Base-by-base conservation (phyloP, 1,140 invertebrate species). In the Atta cephalotes region DNA sequence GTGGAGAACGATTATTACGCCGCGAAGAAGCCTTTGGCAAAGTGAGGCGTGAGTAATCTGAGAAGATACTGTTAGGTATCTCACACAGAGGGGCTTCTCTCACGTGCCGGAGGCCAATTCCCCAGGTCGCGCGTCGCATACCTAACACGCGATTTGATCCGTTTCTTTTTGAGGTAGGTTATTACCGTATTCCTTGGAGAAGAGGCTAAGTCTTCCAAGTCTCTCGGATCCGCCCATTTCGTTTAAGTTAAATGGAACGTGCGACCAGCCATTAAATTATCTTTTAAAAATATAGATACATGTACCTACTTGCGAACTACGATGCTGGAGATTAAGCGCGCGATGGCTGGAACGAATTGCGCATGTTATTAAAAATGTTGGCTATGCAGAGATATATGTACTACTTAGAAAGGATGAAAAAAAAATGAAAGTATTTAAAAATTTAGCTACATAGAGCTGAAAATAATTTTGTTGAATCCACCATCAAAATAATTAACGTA, bases 21-120 rank as follows among this genome's bases (percentile, higher is more conserved):
- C 21, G n/a, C 18, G 9, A 10, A 28, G 18, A 58, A 45, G 31
- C 56, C 16, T 5, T 72, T 10, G 49, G 78, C 7, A 16, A 10
- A 58, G 9, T 31, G 35, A 56, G 49, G 65, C 65, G 49, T 81
- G 63, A 82, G 53, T 82, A 82, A 82, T 74, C 25, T 21, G 25
- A 74, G 80, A 60, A 25, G 68, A 10, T 82, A 82, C 80, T 60
- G 80, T 82, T 82, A 82, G 53, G 21, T 82, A 72, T 74, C 80
- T 60, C 80, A 74, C 68, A 68, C 5, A 68, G 56, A 10, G 53
- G 18, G 18, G 53, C 66, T 49, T 35, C 6, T 77, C n/a, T 82
- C 56, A 74, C 80, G 68, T 82, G 80, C 68, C 68, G 68, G 25
- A 14, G 51, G 45, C 66, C 68, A 74, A 82, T 82, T 72, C 71